Base-by-base conservation (phyloP, 92 coral and sea anemone genomes). In the Desmophyllum pertusum region DNA sequence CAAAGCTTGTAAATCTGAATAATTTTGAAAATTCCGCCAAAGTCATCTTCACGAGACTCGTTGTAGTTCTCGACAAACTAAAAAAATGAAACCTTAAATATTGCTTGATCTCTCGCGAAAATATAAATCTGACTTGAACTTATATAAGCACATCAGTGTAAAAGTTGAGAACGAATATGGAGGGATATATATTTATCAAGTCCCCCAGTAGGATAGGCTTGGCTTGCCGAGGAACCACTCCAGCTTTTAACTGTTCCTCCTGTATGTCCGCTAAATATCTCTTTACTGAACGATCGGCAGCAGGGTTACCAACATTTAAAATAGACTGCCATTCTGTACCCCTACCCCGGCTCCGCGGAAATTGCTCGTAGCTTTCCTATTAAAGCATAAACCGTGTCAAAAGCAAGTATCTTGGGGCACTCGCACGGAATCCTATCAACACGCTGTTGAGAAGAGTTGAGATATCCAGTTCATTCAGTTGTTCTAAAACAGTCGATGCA, bases 311-410 rank as follows among this genome's bases (percentile, higher is more conserved):
- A 21, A 78, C 39, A 13, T 67, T 84, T 38, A 84, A 64, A 23
- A 79, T 10, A 9, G 88, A 65, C 77, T 84, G 82, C 89, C 86
- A 84, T 30, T 89, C 89, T 37, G 68, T 25, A 21, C 77, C 89
- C 64, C 92, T 63, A n/a, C 35, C 81, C 81, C 18, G 61, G 45
- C 17, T 77, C 76, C 30, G 76, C 61, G 51, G 78, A 78, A 25
- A 84, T 88, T 36, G 92, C 74, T 10, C 86, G 59, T 11, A 88
- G 78, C 61, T 88, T 88, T 21, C 88, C 78, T 38, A 88, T 78
- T 50, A 84, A 55, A 37, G 88, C 37, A 70, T 88, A 51, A 35
- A 52, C 66, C 36, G 86, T 15, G 38, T 41, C 83, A 36, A 37
- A 43, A 27, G 81, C 53, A 39, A 73, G 81, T 48, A 61, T 35